Evolutionary conservation across 2,797 vertebrate genomes (phyloP), one percentile per base, ranked within the genome.

Genomic region (Aldrovandia affinis): DNA sequence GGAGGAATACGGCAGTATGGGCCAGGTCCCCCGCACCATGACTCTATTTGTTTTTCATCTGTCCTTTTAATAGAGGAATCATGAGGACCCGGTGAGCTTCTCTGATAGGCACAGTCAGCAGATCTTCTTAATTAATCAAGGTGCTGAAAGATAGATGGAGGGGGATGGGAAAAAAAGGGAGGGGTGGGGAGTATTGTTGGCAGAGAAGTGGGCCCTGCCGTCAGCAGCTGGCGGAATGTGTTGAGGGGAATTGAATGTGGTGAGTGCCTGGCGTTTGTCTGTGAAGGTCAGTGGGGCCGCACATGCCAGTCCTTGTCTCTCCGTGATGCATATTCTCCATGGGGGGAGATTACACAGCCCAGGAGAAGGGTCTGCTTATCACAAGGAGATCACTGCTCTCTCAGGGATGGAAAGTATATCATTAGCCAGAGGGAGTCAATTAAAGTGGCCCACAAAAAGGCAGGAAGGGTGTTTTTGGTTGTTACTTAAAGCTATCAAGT

Each of bases 101-200:
- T 75, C 83, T 78, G 79, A 61, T 85, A 82, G 85, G 78, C 82
- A 84, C 88, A 78, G 90, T 91, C 89, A 86, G 89, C 87, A 86
- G 81, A 87, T 86, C 88, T 59, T 87, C 68, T 87, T 92, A 92
- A 93, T 93, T 91, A 92, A 92, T 93, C 87, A 91, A 87, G 85
- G 63, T 68, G 85, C 44, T 83, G 80, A 88, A 81, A 70, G 25
- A 79, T 30, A 88, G 80, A 50, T 39, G 85, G 57, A 15, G 65
- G 59, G 75, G 61, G 88, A 54, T 61, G 68, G 30, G 54, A 47
- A 78, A 57, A 3, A 36, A 81, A 39, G 52, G 55, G 20, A 44
- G 42, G 57, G 36, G 78, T 39, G 22, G 42, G 42, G 5, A 18
- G 63, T 0, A 39, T 18, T 57, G 85, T 85, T 83, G 83, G 44